Evolutionary conservation across 1,140 invertebrate species (phyloP).

Genomic region (Drosophila subobscura): DNA sequence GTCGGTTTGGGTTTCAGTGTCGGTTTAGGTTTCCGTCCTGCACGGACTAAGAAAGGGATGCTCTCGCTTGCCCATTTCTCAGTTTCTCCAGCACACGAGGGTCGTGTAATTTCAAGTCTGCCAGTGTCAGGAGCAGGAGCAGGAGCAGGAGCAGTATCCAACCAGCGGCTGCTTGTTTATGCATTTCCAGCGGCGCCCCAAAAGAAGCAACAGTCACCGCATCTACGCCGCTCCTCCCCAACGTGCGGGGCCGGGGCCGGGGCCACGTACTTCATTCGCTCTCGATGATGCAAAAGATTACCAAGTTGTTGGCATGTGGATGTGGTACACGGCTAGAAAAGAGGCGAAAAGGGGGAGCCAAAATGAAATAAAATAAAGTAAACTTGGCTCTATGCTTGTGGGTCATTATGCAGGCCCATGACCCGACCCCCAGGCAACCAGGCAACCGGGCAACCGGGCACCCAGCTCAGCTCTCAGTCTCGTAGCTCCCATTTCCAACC

Average conservation of each 20-base stretch:
- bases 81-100: conserved; percentile 4
- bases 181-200: conserved; percentile 54
- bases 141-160: no score
- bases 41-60: background rate
- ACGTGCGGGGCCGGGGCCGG: conserved; percentile 7
- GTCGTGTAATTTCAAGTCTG: conserved; percentile 50
- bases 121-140: conserved; percentile 33
- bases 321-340: background rate
- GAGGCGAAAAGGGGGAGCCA: background rate
- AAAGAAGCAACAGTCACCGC: conserved; percentile 65
- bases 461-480: background rate
- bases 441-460: no score
- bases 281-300: conserved; percentile 80
- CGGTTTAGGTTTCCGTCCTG: background rate
- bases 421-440: background rate
- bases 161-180: conserved; percentile 71
- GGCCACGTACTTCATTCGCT: conserved; percentile 74
- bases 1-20: background rate
- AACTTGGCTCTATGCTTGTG: conserved; percentile 60
- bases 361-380: conserved; percentile 35
- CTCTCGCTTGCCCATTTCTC: background rate
- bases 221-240: background rate
- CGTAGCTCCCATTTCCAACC: conserved; percentile 19
- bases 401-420: conserved; percentile 71
- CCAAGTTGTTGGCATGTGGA: conserved; percentile 71